These are phyloP conservation scores for Corella eumyota DNA, from an alignment of 23 tunicate genomes.

Conservation along the genomic window DNA sequence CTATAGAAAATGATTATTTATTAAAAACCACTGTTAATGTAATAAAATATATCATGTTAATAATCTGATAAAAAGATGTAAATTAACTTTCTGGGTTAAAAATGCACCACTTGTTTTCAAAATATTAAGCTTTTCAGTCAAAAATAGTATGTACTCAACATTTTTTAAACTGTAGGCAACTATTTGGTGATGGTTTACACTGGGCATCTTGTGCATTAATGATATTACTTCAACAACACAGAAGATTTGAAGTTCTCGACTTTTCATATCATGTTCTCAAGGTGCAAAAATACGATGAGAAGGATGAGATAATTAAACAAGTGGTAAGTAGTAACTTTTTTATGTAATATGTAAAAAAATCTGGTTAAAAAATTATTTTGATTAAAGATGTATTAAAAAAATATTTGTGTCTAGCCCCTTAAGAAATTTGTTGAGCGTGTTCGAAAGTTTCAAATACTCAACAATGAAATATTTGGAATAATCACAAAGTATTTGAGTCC, in stretches of 20 bases:
- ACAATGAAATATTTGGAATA: constrained; percentile 82
- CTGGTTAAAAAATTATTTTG: no score
- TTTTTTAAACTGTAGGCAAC: constrained; percentile 25
- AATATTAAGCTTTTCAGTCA: no score
- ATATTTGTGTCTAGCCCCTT: constrained; percentile 33
- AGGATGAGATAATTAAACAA: constrained; percentile 82
- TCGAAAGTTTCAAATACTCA: constrained; percentile 73
- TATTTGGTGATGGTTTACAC: constrained; percentile 95
- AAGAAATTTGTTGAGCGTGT: constrained; percentile 91
- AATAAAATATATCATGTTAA: not conserved
- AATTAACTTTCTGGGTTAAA: no score
- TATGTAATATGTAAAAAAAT: no score
- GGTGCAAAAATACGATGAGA: constrained; percentile 74
- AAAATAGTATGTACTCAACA: no score
- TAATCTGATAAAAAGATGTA: no score
- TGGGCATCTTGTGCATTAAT: constrained; percentile 88
- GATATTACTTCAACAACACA: constrained; percentile 75
- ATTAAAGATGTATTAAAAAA: no score
- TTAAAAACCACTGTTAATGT: no score
- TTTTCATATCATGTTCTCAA: constrained; percentile 92
- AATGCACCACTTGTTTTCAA: no score
- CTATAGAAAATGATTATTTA: no score
- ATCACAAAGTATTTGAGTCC: constrained; percentile 65
- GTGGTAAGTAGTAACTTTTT: constrained; percentile 46
- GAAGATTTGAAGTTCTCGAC: constrained; percentile 80